phyloP scores from a whole-genome alignment of 2,113 vertebrate species.

The Seriola dumerili region DNA sequence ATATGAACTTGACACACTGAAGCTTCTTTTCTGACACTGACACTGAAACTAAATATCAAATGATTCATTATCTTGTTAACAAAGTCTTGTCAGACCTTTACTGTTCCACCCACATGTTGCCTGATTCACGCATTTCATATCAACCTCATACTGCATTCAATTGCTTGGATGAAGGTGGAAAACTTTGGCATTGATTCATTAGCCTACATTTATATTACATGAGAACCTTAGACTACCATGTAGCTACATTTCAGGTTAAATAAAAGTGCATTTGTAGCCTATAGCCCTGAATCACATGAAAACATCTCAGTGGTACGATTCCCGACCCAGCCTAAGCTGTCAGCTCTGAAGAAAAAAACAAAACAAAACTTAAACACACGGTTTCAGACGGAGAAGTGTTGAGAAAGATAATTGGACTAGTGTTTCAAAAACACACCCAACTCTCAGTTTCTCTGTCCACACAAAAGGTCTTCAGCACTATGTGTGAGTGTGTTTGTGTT shows the following conservation, averaged over 20 bases:
- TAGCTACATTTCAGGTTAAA: background rate
- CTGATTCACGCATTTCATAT: constrained; percentile 58
- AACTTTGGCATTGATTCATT: background rate
- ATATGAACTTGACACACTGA: constrained; percentile 45
- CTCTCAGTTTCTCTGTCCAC: constrained; percentile 3
- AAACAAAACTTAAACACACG: background rate
- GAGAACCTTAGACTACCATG: no score
- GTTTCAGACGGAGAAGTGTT: background rate
- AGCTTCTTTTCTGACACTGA: constrained; percentile 22
- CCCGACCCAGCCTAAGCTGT: background rate
- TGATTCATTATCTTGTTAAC: constrained; percentile 64
- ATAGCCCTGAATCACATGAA: background rate
- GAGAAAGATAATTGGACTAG: background rate
- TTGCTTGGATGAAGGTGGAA: background rate
- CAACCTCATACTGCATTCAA: constrained; percentile 13
- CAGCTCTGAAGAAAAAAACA: background rate
- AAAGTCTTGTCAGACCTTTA: constrained; percentile 60
- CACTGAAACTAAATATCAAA: constrained; percentile 56
- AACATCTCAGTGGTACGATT: background rate
- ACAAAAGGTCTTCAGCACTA: constrained; percentile 20
- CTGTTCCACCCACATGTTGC: constrained; percentile 58
- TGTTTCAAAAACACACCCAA: background rate
- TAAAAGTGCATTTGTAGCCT: background rate
- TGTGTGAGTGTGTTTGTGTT: constrained; percentile 12
- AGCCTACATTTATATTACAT: no score